Evolutionary conservation across 2,888 invertebrate species (phyloP).

Genomic region (Drosophila prostipennis): DNA sequence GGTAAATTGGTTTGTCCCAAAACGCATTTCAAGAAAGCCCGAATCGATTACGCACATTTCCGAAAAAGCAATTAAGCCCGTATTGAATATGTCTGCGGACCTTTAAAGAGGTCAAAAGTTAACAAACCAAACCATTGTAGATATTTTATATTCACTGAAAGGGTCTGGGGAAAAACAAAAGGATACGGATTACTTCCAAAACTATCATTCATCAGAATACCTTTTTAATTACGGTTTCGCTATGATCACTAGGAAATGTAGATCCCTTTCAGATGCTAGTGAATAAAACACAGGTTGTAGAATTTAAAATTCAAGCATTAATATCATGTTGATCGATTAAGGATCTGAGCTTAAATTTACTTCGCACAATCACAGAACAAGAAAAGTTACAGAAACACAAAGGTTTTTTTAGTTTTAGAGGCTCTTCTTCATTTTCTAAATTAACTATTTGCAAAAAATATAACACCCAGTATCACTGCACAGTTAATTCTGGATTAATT

Average conservation of each 20-base stretch:
- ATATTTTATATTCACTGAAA: not conserved
- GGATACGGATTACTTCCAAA: slow-evolving; percentile 24
- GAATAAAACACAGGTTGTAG: not conserved
- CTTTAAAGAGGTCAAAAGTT: slow-evolving; percentile 12
- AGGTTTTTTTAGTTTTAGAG: not conserved
- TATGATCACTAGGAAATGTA: slow-evolving; percentile 1
- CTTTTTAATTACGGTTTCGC: slow-evolving; percentile 10
- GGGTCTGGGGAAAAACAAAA: slow-evolving; percentile 12
- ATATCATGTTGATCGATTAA: not conserved
- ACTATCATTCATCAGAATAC: slow-evolving; percentile 24
- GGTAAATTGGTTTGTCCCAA: slow-evolving; percentile 37
- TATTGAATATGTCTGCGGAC: slow-evolving; percentile 19
- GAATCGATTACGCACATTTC: slow-evolving; percentile 32
- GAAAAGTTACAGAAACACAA: not conserved
- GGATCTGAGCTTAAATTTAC: not conserved
- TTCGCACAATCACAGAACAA: not conserved
- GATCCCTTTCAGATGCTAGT: not conserved
- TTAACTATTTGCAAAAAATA: slow-evolving; percentile 15
- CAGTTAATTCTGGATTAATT: slow-evolving; percentile 46
- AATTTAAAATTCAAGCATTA: not conserved
- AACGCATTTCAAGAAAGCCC: slow-evolving; percentile 22
- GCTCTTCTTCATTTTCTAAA: not conserved
- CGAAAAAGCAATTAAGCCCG: slow-evolving; percentile 33
- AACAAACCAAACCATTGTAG: slow-evolving; percentile 5
- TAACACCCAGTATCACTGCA: slow-evolving; percentile 21